phyloP scores from a whole-genome alignment of 2,113 vertebrate genomes.

The Nothoprocta perdicaria region DNA sequence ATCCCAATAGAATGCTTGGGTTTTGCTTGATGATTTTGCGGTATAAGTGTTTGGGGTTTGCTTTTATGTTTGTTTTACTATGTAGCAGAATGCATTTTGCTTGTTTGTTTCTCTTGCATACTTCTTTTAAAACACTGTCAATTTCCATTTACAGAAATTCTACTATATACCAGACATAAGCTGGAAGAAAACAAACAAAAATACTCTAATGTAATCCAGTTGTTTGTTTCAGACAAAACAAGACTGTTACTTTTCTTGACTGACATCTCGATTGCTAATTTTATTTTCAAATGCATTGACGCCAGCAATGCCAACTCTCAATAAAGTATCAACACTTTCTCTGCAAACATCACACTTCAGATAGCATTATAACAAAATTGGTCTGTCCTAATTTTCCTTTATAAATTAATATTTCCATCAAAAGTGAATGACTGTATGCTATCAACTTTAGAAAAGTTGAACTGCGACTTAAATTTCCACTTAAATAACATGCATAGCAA shows the following conservation, averaged over 20 bases:
- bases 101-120: background rate
- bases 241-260: background rate
- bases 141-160: background rate
- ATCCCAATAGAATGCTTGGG: background rate
- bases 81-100: background rate
- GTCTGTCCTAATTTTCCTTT: background rate
- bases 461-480: background rate
- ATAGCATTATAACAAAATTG: fast-evolving
- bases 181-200: fast-evolving
- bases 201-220: background rate
- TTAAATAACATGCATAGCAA: background rate
- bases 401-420: background rate
- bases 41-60: background rate
- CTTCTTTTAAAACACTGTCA: background rate
- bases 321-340: background rate
- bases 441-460: background rate
- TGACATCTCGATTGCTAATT: background rate
- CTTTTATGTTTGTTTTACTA: background rate
- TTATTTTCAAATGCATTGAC: background rate
- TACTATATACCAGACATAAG: background rate
- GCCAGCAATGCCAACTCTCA: background rate
- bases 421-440: fast-evolving
- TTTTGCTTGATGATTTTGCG: too few relatives aligned
- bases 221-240: background rate
- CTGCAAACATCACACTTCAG: background rate